A percentile compares a stretch with the other conserved stretches of the same genome.
These are phyloP conservation scores for Nasonovia ribisnigri DNA, from an alignment of 2,888 invertebrate species.

Conservation along the genomic window DNA sequence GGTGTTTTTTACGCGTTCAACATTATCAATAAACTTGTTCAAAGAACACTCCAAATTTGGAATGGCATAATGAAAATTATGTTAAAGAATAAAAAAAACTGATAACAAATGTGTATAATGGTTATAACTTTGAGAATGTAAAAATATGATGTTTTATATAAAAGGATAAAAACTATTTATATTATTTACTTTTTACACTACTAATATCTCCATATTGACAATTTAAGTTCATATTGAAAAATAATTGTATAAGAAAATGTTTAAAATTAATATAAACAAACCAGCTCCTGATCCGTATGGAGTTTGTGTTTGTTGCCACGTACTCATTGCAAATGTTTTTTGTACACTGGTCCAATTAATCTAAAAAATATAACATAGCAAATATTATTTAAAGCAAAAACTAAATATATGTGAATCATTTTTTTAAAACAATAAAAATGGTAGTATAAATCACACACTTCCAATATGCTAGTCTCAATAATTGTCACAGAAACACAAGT, in stretches of 20 bases:
- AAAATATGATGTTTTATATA: neutral
- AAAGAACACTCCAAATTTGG: neutral
- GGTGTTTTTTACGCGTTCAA: neutral
- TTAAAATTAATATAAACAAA: neutral
- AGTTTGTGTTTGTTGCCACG: conserved; percentile 62
- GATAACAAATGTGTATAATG: neutral
- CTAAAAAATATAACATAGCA: conserved; percentile 13
- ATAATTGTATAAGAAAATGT: neutral
- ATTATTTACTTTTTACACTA: too few species aligned
- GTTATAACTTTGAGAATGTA: neutral
- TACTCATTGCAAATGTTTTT: conserved; percentile 47
- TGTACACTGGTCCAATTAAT: neutral
- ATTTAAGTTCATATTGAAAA: neutral
- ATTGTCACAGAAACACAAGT: neutral
- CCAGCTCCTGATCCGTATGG: conserved; percentile 57
- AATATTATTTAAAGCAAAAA: neutral
- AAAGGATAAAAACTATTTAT: too few species aligned
- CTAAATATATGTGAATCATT: too few species aligned
- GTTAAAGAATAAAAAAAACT: neutral
- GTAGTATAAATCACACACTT: too few species aligned
- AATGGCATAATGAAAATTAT: neutral
- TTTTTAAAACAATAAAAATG: too few species aligned
- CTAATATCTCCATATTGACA: neutral
- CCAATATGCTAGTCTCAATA: neutral
- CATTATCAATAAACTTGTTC: neutral